Conservation (phyloP, 2,888 invertebrate species). For the Melangyna quadrimaculata region DNA sequence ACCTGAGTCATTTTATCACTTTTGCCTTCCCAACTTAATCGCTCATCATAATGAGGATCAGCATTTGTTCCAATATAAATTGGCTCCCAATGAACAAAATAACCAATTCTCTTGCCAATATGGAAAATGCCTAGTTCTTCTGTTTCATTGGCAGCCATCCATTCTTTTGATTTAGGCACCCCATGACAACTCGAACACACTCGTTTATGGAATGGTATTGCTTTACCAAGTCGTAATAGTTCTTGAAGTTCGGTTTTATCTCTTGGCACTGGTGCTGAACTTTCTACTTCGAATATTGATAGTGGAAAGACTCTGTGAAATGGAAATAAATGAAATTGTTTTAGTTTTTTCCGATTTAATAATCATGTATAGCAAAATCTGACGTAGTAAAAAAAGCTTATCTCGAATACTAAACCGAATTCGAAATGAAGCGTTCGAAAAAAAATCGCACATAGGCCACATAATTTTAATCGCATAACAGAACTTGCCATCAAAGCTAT, state of each 20-base stretch:
- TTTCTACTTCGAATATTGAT: constrained; percentile 93
- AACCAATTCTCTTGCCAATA: constrained; percentile 90
- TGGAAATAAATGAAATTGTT: neutral
- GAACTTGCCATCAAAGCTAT: too few species aligned
- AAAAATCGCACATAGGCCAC: too few species aligned
- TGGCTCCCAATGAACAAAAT: constrained; percentile 94
- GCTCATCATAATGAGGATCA: constrained; percentile 94
- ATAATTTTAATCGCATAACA: too few species aligned
- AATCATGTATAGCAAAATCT: too few species aligned
- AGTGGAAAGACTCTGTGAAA: constrained; percentile 89
- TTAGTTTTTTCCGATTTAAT: neutral
- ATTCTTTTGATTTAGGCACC: constrained; percentile 91
- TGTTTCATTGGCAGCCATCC: constrained; percentile 89
- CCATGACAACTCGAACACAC: constrained; percentile 94
- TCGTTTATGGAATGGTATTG: constrained; percentile 95
- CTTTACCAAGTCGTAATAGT: constrained; percentile 89
- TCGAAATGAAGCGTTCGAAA: too few species aligned
- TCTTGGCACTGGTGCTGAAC: constrained; percentile 84
- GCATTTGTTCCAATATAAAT: constrained; percentile 95
- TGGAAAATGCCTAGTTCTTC: constrained; percentile 89
- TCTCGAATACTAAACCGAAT: too few species aligned
- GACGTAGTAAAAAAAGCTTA: too few species aligned
- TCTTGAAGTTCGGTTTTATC: constrained; percentile 87
- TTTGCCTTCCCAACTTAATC: constrained; percentile 96
- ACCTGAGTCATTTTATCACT: constrained; percentile 98